Base-by-base conservation (phyloP, 1,140 invertebrate genomes). In the Calephelis virginiensis region DNA sequence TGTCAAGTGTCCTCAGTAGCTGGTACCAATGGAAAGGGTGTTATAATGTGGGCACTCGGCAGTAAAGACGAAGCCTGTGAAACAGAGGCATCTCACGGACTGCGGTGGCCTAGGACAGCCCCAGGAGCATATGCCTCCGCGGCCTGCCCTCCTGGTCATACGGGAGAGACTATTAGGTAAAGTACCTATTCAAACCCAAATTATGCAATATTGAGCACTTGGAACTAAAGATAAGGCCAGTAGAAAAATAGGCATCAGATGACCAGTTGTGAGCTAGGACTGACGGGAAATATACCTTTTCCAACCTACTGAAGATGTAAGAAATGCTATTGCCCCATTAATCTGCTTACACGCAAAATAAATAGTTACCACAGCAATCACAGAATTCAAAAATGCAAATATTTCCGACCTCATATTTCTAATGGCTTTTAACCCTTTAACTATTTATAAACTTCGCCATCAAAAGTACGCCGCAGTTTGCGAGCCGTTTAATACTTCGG, bases 1-100 rank as follows among this genome's bases (percentile, higher is more conserved):
- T 92, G 91, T 69, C 89, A 91, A 80, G 89, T 91, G 10, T 89
- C 89, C 14, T 91, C 88, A 69, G 87, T 85, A 61, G 89, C 90
- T 10, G 90, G 84, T n/a, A 83, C 86, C 38, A 86, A 83, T 63
- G 67, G 89, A 2, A 81, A 89, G 68, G 76, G 83, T 8, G 83
- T 92, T 5, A 85, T 76, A 11, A 82, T 86, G 80, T 92, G 83
- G 87, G 84, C 83, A 6, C 70, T 88, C 5, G 86, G 83, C 5
- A 49, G 66, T 8, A 78, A 72, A 48, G 89, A 89, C 53, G 81
- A 77, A 63, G 84, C 80, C 0, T 92, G 81, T 75, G 77, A 79
- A 40, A 78, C 71, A 10, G 85, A 78, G 50, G 80, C 78, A 0
- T 81, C 85, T 0, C 88, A 86, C 53, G 91, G 91, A 6, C 70